Evolutionary conservation across 2,113 vertebrate species (phyloP), one percentile per base, ranked within the genome.

Genomic region (Calypte anna): DNA sequence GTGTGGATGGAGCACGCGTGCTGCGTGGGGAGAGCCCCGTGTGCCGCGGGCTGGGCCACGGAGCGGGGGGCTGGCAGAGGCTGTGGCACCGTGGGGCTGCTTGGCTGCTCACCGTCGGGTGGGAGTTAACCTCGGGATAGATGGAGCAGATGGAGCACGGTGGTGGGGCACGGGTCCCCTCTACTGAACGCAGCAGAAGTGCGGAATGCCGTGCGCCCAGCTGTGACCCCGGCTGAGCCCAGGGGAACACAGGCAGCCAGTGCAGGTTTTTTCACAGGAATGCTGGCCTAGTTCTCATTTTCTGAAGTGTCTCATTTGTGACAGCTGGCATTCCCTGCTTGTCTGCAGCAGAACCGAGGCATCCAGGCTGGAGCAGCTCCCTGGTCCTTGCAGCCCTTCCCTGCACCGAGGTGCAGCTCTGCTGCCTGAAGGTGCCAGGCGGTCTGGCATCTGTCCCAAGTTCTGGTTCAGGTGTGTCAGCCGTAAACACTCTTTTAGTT

Each of bases 61-160:
- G 40, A 33, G 17, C 2, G 11, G n/a, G 48, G 1, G 2, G 19
- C 50, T 68, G 2, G 2, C 5, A 0, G 70, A n/a, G 31, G 7
- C 40, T 24, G 20, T 28, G 31, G 7, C 17, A 36, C 12, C 1
- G 1, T 23, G 24, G 19, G 44, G 21, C 50, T 38, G 36, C 38
- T 44, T 27, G 8, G 3, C 19, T 2, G 4, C 38, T 58, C 51
- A 2, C 28, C 72, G 36, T 44, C 9, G 33, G 51, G 12, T 4
- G 16, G 57, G 36, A 46, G 44, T 16, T 48, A 21, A 7, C 15
- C 36, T 64, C 15, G 5, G 2, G 3, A 31, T 11, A 13, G 63
- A n/a, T 36, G 4, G 10, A 76, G 11, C 63, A 38, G 81, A 23
- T n/a, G 55, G 55, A 51, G n/a, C 2, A 1, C 21, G 4, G 69